Evolutionary conservation across 2,888 invertebrate genomes (phyloP), one percentile per base, ranked within the genome.

Genomic region (Chymomyza fuscimana): DNA sequence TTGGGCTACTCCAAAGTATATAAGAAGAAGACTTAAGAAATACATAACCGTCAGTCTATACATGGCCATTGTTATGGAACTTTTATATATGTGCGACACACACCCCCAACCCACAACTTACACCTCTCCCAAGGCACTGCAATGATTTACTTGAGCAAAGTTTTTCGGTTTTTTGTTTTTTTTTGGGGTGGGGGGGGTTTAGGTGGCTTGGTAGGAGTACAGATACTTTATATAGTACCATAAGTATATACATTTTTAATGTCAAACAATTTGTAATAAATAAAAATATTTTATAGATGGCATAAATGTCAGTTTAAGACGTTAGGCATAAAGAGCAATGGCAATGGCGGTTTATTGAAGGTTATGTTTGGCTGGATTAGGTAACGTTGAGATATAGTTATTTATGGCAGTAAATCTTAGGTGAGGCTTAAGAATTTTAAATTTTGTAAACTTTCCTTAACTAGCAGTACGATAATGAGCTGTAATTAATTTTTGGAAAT

Each of bases 191-290:
- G 40, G 40, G 40, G 29, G 3, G 4, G 3, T 29, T 5, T 32
- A 32, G 32, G 32, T 32, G 32, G 32, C 32, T 9, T 46, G 36
- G 50, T 72, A 59, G 65, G 65, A 51, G 62, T 63, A 19, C 25
- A 56, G 19, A 36, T 19, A 46, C 40, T 12, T 46, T 12, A 46
- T 46, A 46, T 46, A 46, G 40, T 46, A 46, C 40, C 40, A 46
- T 10, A 46, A 22, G 58, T 59, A 60, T 74, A 62, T 81, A 81
- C 86, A 85, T 83, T 86, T 86, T 82, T 82, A 82, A 82, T 86
- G 79, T 73, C 79, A 75, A 75, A 78, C 81, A 83, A 82, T 86
- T 86, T 86, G 86, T 82, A 81, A 83, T 83, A 82, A 82, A 86
- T 80, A 70, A 70, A 72, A 67, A 63, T 63, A 73, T 76, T 78